Conservation (phyloP, 2,888 invertebrate genomes). For the Omphaloscelis lunosa region DNA sequence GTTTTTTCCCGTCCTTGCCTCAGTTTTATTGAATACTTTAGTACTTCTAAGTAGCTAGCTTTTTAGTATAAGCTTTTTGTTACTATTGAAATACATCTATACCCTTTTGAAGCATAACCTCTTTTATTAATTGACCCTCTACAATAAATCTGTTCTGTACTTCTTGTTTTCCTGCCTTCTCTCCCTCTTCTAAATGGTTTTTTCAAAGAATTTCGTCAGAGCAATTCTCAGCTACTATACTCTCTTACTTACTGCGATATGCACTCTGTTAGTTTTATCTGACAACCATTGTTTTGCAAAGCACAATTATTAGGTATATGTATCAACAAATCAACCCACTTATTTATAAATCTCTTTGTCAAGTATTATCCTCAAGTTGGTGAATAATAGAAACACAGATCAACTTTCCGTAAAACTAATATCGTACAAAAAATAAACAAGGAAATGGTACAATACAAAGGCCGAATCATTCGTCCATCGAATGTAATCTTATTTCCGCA, state of each 20-base stretch:
- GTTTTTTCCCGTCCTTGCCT: conserved; percentile 33
- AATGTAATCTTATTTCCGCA: conserved; percentile 52
- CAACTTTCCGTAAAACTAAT: conserved; percentile 23
- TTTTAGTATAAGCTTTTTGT: neutral
- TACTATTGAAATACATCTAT: neutral
- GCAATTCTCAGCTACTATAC: neutral
- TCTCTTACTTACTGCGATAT: neutral
- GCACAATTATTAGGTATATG: neutral
- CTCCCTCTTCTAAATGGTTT: neutral
- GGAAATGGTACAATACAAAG: conserved; percentile 32
- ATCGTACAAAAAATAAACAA: conserved; percentile 24
- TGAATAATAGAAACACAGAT: conserved; percentile 18
- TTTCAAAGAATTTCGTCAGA: neutral
- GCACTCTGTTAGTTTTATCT: neutral
- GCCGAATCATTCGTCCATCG: conserved; percentile 35
- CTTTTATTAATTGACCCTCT: neutral
- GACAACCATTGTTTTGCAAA: neutral
- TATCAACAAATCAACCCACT: neutral
- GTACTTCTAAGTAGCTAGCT: conserved; percentile 7
- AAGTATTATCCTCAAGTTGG: conserved; percentile 8
- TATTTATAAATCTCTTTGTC: conserved; percentile 11
- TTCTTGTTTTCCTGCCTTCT: too few relatives aligned
- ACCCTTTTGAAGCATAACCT: neutral
- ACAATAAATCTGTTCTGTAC: neutral
- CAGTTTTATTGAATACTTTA: conserved; percentile 41